Percentiles rank a stretch among this genome's conserved stretches.
Evolutionary conservation across 2,888 invertebrate species (phyloP).

Genomic region (Dasypogon diadema): DNA sequence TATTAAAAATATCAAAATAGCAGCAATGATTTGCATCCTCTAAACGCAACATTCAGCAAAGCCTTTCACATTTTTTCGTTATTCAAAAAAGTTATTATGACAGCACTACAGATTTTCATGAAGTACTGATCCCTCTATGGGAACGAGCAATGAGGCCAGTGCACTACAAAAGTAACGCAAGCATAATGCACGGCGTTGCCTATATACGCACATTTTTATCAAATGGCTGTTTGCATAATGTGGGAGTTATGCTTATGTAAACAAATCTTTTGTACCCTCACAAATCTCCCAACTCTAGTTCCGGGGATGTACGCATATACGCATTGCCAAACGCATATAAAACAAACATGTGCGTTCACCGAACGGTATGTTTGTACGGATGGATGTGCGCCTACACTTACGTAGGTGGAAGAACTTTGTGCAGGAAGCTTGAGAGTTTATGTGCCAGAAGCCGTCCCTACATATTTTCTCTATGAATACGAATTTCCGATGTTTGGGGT

Average conservation of each 20-base stretch:
- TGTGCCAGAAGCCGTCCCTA: conserved; percentile 39
- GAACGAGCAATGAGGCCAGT: conserved; percentile 49
- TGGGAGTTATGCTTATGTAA: conserved; percentile 49
- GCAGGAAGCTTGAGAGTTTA: conserved; percentile 42
- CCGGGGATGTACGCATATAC: conserved; percentile 31
- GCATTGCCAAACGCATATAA: conserved; percentile 39
- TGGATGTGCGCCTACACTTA: not conserved
- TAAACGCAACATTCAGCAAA: conserved; percentile 21
- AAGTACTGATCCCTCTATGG: conserved; percentile 35
- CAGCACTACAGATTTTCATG: conserved; percentile 46
- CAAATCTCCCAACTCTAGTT: conserved; percentile 36
- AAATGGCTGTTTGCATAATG: conserved; percentile 47
- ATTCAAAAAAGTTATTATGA: conserved; percentile 41
- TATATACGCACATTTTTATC: conserved; percentile 50
- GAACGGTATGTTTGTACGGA: not conserved
- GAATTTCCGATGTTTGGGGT: conserved; percentile 48
- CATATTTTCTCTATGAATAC: conserved; percentile 48
- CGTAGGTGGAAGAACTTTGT: conserved; percentile 43
- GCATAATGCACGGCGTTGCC: conserved; percentile 42
- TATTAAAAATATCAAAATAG: conserved; percentile 34
- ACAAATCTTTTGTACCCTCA: conserved; percentile 47
- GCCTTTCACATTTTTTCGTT: conserved; percentile 34
- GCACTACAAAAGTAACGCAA: conserved; percentile 48
- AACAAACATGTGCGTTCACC: conserved; percentile 26
- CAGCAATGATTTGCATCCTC: not conserved